Evolutionary conservation across 2,113 vertebrate genomes (phyloP), one percentile per base, ranked within the genome.

Genomic region (Menidia beryllina): DNA sequence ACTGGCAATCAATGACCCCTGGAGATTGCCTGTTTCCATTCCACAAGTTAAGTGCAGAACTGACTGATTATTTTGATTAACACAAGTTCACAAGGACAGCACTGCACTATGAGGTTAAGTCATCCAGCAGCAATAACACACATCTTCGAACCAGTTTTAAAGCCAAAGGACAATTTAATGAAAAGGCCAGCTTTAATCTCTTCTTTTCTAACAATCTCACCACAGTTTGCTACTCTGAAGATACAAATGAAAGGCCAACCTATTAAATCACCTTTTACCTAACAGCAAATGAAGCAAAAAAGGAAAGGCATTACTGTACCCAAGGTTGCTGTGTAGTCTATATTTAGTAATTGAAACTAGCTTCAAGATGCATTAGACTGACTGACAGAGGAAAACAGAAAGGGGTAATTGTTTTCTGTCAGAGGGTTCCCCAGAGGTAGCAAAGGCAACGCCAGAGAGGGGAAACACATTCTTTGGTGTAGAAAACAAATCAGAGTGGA

Each of bases 1-100:
- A 50, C 38, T 45, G 17, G 15, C 36, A 4, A 4, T 30, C 13
- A 2, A n/a, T 53, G 69, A 60, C n/a, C 61, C 64, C 24, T 1
- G 1, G 10, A 48, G 73, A 24, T 8, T 15, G 51, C 25, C 7
- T 3, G 21, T 74, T 75, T 65, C 23, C n/a, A 52, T 69, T 65
- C 60, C 75, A 89, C 75, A 43, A 60, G 62, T 25, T 54, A 34
- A 13, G 19, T 54, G 55, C 64, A 57, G 51, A 71, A 36, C n/a
- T n/a, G n/a, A 45, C 70, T 24, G 52, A 62, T 79, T 73, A 49
- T 52, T 78, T 57, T 72, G 53, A 86, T 81, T 78, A 77, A 66
- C 43, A 25, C 15, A 54, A 34, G 72, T 75, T 80, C 49, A 72
- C 34, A 45, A 43, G 47, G 54, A 17, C 57, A 75, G 43, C 25